Conservation (phyloP, 2,797 vertebrate genomes). For the Peromyscus melanophrys region DNA sequence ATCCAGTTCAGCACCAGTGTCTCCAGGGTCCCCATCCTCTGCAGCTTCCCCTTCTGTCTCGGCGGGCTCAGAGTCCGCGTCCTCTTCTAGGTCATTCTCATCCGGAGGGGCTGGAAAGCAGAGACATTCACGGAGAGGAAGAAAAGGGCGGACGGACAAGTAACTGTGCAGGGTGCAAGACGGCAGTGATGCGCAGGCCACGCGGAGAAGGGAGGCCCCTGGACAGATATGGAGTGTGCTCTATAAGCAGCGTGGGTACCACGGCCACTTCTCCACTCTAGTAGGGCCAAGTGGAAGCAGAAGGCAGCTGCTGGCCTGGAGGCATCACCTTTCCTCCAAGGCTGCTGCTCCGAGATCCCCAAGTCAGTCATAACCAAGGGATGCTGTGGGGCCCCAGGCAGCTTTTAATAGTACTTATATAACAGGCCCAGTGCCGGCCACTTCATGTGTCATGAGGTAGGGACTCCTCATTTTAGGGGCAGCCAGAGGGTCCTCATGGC, state of each 20-base stretch:
- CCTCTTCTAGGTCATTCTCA: conserved; percentile 93
- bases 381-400: fast-evolving
- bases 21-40: conserved; percentile 94
- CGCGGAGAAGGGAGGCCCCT: not conserved
- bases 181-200: not conserved
- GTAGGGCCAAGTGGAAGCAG: too few relatives aligned
- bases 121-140: conserved; percentile 76
- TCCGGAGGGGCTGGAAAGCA: conserved; percentile 92
- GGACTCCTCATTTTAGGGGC: not conserved
- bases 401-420: not conserved
- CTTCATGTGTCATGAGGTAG: not conserved
- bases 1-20: conserved; percentile 96
- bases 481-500: not conserved
- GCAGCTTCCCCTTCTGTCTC: conserved; percentile 89
- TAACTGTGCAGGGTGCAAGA: not conserved
- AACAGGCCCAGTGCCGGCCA: fast-evolving
- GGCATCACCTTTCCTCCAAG: not conserved
- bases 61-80: conserved; percentile 92
- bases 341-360: not conserved
- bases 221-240: not conserved
- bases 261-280: not conserved
- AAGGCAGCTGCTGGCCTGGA: not conserved
- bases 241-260: not conserved
- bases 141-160: conserved; percentile 56
- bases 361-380: not conserved